Conservation (phyloP, 2,113 vertebrate genomes). For the Empidonax alnorum region DNA sequence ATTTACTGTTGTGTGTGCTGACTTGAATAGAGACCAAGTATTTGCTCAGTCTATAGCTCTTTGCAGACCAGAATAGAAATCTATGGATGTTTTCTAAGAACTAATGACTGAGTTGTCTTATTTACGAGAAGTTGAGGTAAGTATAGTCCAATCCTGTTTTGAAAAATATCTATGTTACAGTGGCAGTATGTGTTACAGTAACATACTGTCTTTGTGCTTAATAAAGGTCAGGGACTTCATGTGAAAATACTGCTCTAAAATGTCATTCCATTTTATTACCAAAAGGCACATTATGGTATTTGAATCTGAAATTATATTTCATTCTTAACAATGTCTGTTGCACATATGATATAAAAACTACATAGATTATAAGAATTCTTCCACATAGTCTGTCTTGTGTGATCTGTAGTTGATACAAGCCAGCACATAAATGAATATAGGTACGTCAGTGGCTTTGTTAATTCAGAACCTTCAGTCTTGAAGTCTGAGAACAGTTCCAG, state of each 20-base stretch:
- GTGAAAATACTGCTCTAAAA: not conserved
- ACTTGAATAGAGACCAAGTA: not conserved
- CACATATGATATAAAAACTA: not conserved
- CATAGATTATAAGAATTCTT: not conserved
- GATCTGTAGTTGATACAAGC: not conserved
- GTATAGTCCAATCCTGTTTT: not conserved
- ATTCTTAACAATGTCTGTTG: not conserved
- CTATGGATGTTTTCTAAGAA: not conserved
- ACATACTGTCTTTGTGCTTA: not conserved
- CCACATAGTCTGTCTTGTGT: not conserved
- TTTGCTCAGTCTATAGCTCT: not conserved
- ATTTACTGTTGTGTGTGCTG: not conserved
- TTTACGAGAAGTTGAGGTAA: not conserved
- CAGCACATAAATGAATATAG: not conserved
- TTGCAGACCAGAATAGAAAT: constrained; percentile 15
- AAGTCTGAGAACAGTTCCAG: not conserved
- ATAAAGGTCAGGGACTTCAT: constrained; percentile 15
- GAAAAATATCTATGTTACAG: not conserved
- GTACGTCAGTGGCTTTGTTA: not conserved
- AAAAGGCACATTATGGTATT: not conserved
- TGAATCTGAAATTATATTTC: not conserved
- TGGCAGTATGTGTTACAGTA: not conserved
- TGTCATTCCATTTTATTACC: not conserved
- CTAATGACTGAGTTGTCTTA: not conserved
- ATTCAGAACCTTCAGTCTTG: not conserved